Conservation (phyloP, 2,113 vertebrate species). For the Vidua chalybeata region DNA sequence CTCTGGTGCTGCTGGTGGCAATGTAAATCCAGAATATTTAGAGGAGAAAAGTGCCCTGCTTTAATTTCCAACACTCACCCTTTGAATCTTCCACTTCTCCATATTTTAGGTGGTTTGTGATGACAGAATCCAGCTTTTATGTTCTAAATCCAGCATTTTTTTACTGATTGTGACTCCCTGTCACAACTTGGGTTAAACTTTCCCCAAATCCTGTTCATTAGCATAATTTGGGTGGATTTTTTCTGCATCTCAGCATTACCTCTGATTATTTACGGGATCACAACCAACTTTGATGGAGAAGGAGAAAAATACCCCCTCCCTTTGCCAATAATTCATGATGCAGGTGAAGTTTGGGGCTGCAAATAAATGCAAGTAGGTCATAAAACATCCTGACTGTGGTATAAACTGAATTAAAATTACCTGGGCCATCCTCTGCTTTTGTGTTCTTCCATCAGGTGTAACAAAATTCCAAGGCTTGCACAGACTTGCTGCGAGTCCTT, state of each 20-base stretch:
- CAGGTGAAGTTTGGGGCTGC: slow-evolving; percentile 44
- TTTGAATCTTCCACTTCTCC: not conserved
- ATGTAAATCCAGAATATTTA: not conserved
- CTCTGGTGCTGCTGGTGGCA: not conserved
- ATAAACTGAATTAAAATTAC: not conserved
- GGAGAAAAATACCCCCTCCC: not conserved
- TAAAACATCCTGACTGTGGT: not conserved
- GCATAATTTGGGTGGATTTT: slow-evolving; percentile 67
- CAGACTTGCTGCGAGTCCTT: not conserved
- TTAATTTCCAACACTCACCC: not conserved
- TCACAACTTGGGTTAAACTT: slow-evolving; percentile 59
- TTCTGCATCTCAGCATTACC: slow-evolving; percentile 38
- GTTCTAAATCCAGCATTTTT: slow-evolving; percentile 7
- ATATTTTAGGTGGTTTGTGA: not conserved
- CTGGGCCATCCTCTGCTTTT: not conserved
- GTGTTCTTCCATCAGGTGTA: not conserved
- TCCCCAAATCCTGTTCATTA: slow-evolving; percentile 58
- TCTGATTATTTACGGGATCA: slow-evolving; percentile 66
- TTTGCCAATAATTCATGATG: slow-evolving; percentile 50
- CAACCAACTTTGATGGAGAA: not conserved
- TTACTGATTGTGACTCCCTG: slow-evolving; percentile 49
- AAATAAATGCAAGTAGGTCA: slow-evolving; percentile 54
- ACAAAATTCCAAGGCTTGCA: not conserved
- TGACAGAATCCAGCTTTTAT: not conserved
- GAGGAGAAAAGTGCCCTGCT: not conserved